phyloP scores from a whole-genome alignment of 2,797 vertebrate species.

The Phalloptychus januarius region DNA sequence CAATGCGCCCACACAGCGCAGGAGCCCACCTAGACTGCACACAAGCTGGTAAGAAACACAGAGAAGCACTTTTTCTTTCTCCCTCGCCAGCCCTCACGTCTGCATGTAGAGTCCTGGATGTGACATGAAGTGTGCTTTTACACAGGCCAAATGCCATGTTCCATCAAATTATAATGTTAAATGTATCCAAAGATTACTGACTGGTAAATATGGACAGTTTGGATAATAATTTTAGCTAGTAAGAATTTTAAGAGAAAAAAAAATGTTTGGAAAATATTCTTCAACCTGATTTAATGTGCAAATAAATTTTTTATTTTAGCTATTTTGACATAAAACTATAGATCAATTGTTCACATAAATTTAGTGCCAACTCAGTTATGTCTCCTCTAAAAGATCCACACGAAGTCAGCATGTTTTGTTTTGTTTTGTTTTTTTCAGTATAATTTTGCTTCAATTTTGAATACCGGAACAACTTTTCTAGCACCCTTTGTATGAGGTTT shows the following conservation, averaged over 20 bases:
- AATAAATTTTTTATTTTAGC: not conserved
- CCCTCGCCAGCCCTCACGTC: slow-evolving; percentile 10
- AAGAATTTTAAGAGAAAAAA: too few species aligned
- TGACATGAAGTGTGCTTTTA: not conserved
- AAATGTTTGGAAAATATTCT: not conserved
- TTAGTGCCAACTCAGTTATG: not conserved
- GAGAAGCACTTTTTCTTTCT: slow-evolving; percentile 34
- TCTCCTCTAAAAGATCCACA: not conserved
- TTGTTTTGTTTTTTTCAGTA: not conserved
- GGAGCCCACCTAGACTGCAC: slow-evolving; percentile 82
- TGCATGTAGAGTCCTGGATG: not conserved
- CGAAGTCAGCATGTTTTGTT: not conserved
- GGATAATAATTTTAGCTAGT: not conserved
- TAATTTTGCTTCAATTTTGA: not conserved
- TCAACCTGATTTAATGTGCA: not conserved
- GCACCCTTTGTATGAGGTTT: not conserved
- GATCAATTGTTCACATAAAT: not conserved
- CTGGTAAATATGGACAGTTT: not conserved
- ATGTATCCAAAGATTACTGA: not conserved
- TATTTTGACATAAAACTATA: too few species aligned
- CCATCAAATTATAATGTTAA: not conserved
- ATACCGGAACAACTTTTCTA: not conserved
- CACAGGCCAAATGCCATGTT: not conserved
- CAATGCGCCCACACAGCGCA: slow-evolving; percentile 79
- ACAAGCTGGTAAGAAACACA: slow-evolving; percentile 77